Conservation (phyloP, 2,888 invertebrate genomes). For the Vanessa cardui region DNA sequence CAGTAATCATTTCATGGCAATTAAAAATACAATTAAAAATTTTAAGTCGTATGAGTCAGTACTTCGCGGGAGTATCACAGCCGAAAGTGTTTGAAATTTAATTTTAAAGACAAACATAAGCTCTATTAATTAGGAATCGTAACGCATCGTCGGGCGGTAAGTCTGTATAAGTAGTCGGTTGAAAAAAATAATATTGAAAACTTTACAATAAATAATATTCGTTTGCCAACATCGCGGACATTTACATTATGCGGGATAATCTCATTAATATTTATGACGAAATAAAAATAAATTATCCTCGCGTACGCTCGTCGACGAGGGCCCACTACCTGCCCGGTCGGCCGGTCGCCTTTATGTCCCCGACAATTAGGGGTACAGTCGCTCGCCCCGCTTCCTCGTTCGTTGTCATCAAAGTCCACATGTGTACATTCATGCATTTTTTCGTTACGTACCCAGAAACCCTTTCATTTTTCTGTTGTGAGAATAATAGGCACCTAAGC, state of each 20-base stretch:
- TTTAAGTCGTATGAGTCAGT: conserved; percentile 21
- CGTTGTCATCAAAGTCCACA: conserved; percentile 33
- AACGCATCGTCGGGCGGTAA: conserved; percentile 35
- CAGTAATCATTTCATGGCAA: conserved; percentile 27
- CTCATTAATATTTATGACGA: conserved; percentile 62
- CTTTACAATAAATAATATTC: conserved; percentile 52
- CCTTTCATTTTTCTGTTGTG: conserved; percentile 42
- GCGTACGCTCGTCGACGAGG: conserved; percentile 46
- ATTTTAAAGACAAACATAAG: background rate
- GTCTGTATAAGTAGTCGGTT: conserved; percentile 28
- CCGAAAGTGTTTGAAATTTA: conserved; percentile 11
- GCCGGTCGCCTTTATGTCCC: conserved; percentile 33
- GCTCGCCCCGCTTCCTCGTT: conserved; percentile 10
- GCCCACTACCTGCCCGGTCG: conserved; percentile 42
- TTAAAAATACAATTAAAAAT: conserved; percentile 29
- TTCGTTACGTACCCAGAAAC: conserved; percentile 41
- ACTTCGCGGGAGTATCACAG: conserved; percentile 9
- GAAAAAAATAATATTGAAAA: conserved; percentile 46
- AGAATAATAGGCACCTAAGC: conserved; percentile 44
- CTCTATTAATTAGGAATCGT: conserved; percentile 15
- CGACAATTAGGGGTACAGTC: conserved; percentile 28
- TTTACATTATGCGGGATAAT: conserved; percentile 60
- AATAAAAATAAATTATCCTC: conserved; percentile 59
- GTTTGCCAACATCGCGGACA: conserved; percentile 52
- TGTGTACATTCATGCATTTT: conserved; percentile 44